A percentile compares a stretch with the other conserved stretches of the same genome.
Conservation (phyloP, 2,797 vertebrate genomes). For the Potorous gilbertii region DNA sequence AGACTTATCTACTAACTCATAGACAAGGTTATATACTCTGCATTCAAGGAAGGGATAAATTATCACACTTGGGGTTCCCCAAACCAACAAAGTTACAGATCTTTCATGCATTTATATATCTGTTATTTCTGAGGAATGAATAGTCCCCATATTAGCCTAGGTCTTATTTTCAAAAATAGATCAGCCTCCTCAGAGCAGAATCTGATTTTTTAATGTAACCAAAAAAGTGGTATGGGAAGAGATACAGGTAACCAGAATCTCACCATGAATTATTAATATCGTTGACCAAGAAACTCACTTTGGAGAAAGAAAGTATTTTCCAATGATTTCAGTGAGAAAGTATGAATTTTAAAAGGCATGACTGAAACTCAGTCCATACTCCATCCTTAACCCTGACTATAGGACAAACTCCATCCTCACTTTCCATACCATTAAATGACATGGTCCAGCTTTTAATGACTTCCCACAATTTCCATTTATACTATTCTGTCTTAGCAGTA, state of each 20-base stretch:
- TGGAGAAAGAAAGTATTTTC: background rate
- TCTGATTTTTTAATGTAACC: conserved; percentile 5
- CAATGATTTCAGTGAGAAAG: background rate
- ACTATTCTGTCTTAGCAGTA: background rate
- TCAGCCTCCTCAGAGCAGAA: background rate
- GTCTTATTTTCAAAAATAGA: conserved; percentile 43
- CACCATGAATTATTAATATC: background rate
- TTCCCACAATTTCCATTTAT: background rate
- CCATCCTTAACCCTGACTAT: background rate
- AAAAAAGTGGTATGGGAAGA: background rate
- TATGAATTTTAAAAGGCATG: background rate
- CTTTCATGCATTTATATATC: background rate
- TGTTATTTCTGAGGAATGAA: background rate
- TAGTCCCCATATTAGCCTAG: conserved; percentile 10
- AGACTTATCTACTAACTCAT: background rate
- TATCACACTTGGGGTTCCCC: background rate
- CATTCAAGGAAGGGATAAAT: background rate
- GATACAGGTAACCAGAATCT: conserved; percentile 39
- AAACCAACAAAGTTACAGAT: background rate
- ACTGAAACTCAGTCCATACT: background rate
- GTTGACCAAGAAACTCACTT: conserved; percentile 38
- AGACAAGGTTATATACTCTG: background rate
- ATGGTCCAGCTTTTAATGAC: background rate
- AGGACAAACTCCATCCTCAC: background rate
- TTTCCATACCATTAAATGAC: background rate